Conservation (phyloP, 2,797 vertebrate genomes). For the Dendrocincla tyrannina region DNA sequence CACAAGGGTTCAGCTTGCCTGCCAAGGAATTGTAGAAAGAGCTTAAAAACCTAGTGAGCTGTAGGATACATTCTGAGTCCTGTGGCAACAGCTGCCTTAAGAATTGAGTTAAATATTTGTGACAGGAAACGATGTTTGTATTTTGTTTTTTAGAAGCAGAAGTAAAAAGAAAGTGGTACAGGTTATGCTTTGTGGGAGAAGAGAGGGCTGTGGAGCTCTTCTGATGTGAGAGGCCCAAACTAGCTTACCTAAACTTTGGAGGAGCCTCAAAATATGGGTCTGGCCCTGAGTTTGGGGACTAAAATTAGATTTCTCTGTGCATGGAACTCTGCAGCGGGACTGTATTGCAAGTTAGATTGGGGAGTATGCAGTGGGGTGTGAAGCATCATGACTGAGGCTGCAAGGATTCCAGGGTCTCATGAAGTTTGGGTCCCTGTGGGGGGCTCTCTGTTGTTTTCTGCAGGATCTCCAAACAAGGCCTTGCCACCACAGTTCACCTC, state of each 20-base stretch:
- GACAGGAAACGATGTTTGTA: background rate
- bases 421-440: background rate
- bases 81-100: background rate
- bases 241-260: background rate
- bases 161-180: background rate
- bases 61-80: background rate
- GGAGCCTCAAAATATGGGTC: background rate
- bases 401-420: background rate
- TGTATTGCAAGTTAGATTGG: accelerated
- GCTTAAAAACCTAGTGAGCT: background rate
- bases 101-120: background rate
- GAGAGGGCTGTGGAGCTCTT: background rate
- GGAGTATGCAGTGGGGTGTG: accelerated
- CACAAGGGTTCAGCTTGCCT: background rate
- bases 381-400: background rate
- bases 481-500: constrained; percentile 63
- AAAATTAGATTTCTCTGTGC: background rate
- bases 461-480: constrained; percentile 70
- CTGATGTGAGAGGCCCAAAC: background rate
- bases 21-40: background rate
- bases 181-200: background rate
- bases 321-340: background rate
- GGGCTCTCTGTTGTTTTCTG: background rate
- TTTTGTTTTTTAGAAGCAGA: background rate
- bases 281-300: background rate